Evolutionary conservation across 2,797 vertebrate genomes (phyloP).

Genomic region (Phaenicophaeus curvirostris): DNA sequence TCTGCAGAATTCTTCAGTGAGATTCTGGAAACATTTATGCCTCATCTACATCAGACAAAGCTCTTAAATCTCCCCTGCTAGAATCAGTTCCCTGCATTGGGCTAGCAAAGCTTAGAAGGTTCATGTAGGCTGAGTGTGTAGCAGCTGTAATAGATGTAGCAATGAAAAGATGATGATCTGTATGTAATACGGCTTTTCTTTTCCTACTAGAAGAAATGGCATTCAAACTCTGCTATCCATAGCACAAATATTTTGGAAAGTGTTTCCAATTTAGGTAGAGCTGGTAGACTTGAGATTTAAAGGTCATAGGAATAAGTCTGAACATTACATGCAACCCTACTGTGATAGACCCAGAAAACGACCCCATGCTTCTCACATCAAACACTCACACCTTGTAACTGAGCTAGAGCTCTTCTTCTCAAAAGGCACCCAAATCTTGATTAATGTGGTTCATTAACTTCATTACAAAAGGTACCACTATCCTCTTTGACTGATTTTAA

Average conservation of each 20-base stretch:
- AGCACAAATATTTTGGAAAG: background rate
- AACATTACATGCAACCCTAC: background rate
- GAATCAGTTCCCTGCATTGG: background rate
- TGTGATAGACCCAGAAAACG: background rate
- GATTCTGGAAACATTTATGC: background rate
- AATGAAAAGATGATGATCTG: background rate
- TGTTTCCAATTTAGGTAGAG: background rate
- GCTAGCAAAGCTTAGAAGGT: background rate
- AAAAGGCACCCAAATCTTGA: slow-evolving; percentile 1
- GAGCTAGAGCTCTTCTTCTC: background rate
- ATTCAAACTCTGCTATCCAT: background rate
- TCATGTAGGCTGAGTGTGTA: background rate
- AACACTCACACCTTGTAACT: background rate
- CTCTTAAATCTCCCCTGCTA: background rate
- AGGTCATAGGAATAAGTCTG: background rate
- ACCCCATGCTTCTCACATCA: background rate
- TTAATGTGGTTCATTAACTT: slow-evolving; percentile 44
- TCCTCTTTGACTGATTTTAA: background rate
- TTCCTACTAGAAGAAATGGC: background rate
- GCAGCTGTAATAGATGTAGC: background rate
- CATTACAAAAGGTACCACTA: background rate
- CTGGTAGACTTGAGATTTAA: background rate
- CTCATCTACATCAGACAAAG: background rate
- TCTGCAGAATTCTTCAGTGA: background rate
- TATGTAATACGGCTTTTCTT: background rate